Conservation (phyloP, 2,113 vertebrate species). For the Corythoichthys intestinalis region DNA sequence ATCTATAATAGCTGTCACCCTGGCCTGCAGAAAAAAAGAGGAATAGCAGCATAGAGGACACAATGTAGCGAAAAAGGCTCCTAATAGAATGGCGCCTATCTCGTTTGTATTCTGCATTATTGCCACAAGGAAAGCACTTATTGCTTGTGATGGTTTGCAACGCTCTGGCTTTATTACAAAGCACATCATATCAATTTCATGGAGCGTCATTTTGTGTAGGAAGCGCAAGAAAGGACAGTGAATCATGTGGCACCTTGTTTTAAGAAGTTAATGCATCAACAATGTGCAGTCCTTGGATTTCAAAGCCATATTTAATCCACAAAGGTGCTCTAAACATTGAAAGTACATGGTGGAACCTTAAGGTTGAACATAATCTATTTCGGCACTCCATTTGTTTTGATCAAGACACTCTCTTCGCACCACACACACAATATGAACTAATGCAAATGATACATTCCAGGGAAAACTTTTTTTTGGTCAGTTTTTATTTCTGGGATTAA, state of each 20-base stretch:
- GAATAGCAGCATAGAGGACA: constrained; percentile 31
- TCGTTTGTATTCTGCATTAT: constrained; percentile 27
- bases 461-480: too few relatives aligned
- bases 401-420: too few relatives aligned
- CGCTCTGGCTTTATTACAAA: constrained; percentile 25
- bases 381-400: too few relatives aligned
- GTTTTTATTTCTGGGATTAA: too few relatives aligned
- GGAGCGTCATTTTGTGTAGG: constrained; percentile 16
- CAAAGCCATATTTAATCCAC: background rate
- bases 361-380: background rate
- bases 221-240: background rate
- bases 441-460: too few relatives aligned
- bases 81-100: constrained; percentile 42
- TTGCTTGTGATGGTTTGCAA: constrained; percentile 28
- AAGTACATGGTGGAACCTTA: background rate
- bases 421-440: background rate
- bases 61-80: constrained; percentile 3
- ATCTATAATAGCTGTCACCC: constrained; percentile 63
- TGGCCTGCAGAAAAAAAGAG: constrained; percentile 24
- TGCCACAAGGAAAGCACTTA: constrained; percentile 27
- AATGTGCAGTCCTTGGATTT: background rate
- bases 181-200: constrained; percentile 18
- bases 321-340: background rate
- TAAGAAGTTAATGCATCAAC: background rate
- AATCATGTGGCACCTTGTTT: constrained; percentile 21